These are phyloP conservation scores for Recurvirostra avosetta DNA, from an alignment of 2,113 vertebrate genomes.

Conservation along the genomic window DNA sequence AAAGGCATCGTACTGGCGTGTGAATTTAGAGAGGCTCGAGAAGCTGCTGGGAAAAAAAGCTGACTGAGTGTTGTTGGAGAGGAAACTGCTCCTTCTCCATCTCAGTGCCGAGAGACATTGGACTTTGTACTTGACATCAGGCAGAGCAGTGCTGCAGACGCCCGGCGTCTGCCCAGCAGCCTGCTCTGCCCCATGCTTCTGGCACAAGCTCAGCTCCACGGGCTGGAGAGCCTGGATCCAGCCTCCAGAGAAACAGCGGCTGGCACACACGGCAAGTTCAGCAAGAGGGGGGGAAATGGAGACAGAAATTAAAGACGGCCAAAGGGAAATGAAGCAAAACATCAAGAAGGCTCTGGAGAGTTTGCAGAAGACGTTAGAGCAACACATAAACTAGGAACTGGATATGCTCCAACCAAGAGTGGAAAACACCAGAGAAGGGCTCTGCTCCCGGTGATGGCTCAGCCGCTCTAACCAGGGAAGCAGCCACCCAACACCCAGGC, in stretches of 20 bases:
- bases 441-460: neutral
- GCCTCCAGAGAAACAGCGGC: neutral
- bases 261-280: neutral
- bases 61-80: neutral
- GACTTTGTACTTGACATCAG: neutral
- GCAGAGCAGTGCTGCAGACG: rapidly evolving
- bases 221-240: neutral
- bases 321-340: neutral
- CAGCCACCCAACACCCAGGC: neutral
- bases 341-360: neutral
- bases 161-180: rapidly evolving
- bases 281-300: rapidly evolving
- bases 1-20: rapidly evolving
- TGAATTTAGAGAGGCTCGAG: neutral
- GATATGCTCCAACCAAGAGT: neutral
- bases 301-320: neutral
- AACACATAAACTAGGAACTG: neutral
- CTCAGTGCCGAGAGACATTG: rapidly evolving
- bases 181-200: rapidly evolving
- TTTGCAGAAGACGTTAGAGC: neutral
- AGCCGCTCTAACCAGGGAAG: neutral
- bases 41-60: neutral
- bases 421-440: neutral
- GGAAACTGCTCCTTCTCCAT: neutral
- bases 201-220: neutral